Evolutionary conservation across 2,113 vertebrate species (phyloP), one percentile per base, ranked within the genome.

Genomic region (Saccopteryx bilineata): DNA sequence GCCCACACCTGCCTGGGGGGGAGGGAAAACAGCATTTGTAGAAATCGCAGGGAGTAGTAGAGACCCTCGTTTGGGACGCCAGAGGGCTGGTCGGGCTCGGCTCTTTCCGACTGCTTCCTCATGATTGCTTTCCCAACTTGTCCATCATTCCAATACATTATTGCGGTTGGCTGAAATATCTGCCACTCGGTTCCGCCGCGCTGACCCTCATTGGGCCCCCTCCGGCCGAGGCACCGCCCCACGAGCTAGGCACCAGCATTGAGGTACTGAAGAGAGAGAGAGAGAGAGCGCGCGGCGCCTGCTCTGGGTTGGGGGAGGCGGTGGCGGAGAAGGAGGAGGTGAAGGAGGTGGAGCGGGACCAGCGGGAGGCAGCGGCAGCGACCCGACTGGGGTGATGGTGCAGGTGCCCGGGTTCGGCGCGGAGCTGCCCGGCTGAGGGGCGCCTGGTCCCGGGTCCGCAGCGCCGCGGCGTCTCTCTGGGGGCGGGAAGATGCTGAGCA

Each of bases 401-500:
- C 95, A 80, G 87, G 93, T 93, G 93, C 86, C 86, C 13, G 88
- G 76, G 80, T 86, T 60, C 95, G 39, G 95, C 85, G 61, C 95
- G 60, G 96, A 95, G 54, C 95, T 96, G 94, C 84, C 84, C 39
- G 80, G 96, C 89, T 98, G 96, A 98, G 94, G 97, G 97, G 97
- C 95, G 92, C 96, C 92, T 65, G 76, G 87, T 90, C 78, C 74
- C 24, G 96, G 88, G 97, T 95, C 97, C 86, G 97, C 97, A 96
- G 95, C 95, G 93, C 91, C 58, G 89, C 97, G 96, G 86, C 94
- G 87, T 97, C 86, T 94, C 96, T 95, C 93, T 69, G 90, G 94
- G 93, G 63, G 93, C 96, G 98, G 98, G 98, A 99, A 99, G 99
- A 99, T 99, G 99, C 99, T 99, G 98, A 99, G 99, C 98, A 99